Evolutionary conservation across 2,888 invertebrate species (phyloP).

Genomic region (Thymelicus sylvestris): DNA sequence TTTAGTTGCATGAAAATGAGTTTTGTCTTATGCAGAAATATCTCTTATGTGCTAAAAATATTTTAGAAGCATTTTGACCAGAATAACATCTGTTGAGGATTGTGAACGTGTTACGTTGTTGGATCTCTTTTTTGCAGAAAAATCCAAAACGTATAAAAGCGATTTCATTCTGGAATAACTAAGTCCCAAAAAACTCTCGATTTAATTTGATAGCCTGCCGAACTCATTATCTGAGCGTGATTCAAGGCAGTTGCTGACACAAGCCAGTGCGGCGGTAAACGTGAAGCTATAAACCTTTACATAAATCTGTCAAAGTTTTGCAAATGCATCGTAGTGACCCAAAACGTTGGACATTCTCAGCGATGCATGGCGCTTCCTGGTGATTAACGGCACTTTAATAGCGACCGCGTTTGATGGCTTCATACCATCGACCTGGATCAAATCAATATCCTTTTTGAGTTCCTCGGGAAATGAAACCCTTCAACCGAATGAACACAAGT

Average conservation of each 20-base stretch:
- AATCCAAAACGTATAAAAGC: too few species aligned
- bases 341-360: neutral
- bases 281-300: conserved; percentile 6
- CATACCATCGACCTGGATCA: conserved; percentile 17
- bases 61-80: too few species aligned
- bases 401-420: conserved; percentile 14
- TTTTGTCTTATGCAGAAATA: neutral
- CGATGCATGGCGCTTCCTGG: conserved; percentile 13
- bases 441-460: conserved; percentile 5
- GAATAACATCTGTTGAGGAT: too few species aligned
- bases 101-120: too few species aligned
- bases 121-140: too few species aligned
- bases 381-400: conserved; percentile 11
- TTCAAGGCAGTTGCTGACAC: neutral
- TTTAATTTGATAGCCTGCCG: neutral
- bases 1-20: neutral
- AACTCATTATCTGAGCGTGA: neutral
- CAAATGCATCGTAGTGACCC: conserved; percentile 14
- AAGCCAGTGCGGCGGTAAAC: neutral
- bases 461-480: neutral
- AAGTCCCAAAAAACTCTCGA: neutral
- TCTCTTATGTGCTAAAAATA: neutral
- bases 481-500: too few species aligned
- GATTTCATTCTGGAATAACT: neutral
- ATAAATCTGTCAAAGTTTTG: conserved; percentile 15